These are phyloP conservation scores for Lasiurus cinereus DNA, from an alignment of 2,113 vertebrate genomes.

Conservation along the genomic window DNA sequence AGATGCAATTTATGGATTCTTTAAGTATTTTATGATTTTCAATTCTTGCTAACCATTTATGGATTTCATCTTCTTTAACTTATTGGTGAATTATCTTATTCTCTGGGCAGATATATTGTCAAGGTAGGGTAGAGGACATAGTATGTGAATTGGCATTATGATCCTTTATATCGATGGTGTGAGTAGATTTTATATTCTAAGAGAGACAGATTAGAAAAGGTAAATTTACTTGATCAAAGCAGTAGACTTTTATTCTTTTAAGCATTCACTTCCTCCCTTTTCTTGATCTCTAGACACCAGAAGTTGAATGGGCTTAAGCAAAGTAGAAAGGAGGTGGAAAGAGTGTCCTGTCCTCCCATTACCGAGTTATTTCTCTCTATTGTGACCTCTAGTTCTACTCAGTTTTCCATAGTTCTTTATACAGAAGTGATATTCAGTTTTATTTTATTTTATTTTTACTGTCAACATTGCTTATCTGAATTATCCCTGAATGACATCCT, in stretches of 20 bases:
- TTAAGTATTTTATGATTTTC: not conserved
- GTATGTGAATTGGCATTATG: not conserved
- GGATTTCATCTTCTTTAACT: not conserved
- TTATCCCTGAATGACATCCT: not conserved
- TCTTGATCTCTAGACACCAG: too few species aligned
- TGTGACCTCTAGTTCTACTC: not conserved
- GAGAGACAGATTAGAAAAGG: not conserved
- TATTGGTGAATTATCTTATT: not conserved
- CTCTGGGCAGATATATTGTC: not conserved
- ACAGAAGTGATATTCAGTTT: not conserved
- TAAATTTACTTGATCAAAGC: not conserved
- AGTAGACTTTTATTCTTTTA: not conserved
- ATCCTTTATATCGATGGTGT: not conserved
- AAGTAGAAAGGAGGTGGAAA: not conserved
- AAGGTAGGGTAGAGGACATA: not conserved
- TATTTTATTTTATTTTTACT: not conserved
- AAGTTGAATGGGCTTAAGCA: not conserved
- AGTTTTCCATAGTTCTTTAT: conserved; percentile 31
- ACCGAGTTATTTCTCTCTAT: not conserved
- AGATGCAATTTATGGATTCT: not conserved
- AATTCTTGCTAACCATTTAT: not conserved
- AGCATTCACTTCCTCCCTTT: not conserved
- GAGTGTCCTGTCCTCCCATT: accelerated
- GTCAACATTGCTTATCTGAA: conserved; percentile 1
- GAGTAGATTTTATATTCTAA: not conserved